Conservation (phyloP, 92 coral and sea anemone species). For the Galaxea fascicularis region DNA sequence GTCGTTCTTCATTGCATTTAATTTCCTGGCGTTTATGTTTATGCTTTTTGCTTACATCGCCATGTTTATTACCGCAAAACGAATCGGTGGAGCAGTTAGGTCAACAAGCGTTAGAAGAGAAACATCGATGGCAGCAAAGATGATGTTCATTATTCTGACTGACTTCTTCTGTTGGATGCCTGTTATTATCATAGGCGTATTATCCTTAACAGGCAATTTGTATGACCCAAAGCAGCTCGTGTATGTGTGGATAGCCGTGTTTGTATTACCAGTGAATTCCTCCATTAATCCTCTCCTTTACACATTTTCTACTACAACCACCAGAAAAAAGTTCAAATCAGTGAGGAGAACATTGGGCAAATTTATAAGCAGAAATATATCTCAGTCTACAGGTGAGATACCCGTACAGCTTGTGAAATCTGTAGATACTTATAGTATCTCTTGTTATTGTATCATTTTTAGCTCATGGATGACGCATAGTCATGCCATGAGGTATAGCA, state of each 20-base stretch:
- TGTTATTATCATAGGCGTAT: slow-evolving; percentile 65
- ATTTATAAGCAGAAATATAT: slow-evolving; percentile 1
- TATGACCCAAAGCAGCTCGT: slow-evolving; percentile 66
- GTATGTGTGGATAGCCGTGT: slow-evolving; percentile 84
- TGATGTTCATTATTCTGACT: slow-evolving; percentile 67
- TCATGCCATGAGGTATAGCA: no score
- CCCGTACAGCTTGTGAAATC: no score
- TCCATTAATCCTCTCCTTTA: slow-evolving; percentile 80
- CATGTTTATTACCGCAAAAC: slow-evolving; percentile 59
- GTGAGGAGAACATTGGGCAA: not conserved
- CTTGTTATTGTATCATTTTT: no score
- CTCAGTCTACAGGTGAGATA: slow-evolving; percentile 5
- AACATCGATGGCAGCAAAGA: slow-evolving; percentile 61
- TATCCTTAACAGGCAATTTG: slow-evolving; percentile 69
- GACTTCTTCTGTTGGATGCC: slow-evolving; percentile 85
- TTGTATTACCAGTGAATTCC: slow-evolving; percentile 81
- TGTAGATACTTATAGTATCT: no score
- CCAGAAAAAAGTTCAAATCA: slow-evolving; percentile 38
- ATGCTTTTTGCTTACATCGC: slow-evolving; percentile 67
- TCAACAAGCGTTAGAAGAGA: slow-evolving; percentile 65
- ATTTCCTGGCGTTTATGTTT: slow-evolving; percentile 67
- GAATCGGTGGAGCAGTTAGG: slow-evolving; percentile 51
- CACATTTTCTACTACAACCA: slow-evolving; percentile 72
- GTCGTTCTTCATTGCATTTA: slow-evolving; percentile 63
- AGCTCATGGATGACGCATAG: no score